Evolutionary conservation across 2,888 invertebrate genomes (phyloP).

Genomic region (Odontomyia ornata): DNA sequence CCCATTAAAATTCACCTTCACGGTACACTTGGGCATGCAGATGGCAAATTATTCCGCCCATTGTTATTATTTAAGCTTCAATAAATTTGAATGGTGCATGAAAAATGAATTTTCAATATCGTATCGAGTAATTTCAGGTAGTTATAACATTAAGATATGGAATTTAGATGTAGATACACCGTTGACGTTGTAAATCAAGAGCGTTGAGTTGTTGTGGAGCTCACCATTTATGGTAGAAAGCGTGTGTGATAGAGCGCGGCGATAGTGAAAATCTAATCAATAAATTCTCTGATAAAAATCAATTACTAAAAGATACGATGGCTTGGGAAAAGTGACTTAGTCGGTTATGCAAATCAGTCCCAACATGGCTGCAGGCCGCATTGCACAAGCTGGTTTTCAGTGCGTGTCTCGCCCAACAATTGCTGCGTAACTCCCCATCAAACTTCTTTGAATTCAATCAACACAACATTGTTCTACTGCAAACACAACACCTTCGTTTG

Average conservation of each 20-base stretch:
- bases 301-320: too few species aligned
- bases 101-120: slow-evolving; percentile 19
- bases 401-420: neutral
- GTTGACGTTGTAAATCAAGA: neutral
- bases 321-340: too few species aligned
- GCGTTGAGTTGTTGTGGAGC: neutral
- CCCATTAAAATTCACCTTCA: slow-evolving; percentile 31
- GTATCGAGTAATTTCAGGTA: neutral
- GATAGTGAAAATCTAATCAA: too few species aligned
- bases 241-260: neutral
- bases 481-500: neutral
- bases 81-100: slow-evolving; percentile 39
- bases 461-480: neutral
- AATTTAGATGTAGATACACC: too few species aligned
- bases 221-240: neutral
- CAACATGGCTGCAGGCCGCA: too few species aligned
- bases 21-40: neutral
- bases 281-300: too few species aligned
- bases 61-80: slow-evolving; percentile 35
- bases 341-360: too few species aligned
- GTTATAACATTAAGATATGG: neutral
- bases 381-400: too few species aligned
- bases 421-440: neutral
- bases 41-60: slow-evolving; percentile 37
- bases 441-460: neutral